Base-by-base conservation (phyloP, 2,113 vertebrate genomes). In the Dryoscopus gambensis region DNA sequence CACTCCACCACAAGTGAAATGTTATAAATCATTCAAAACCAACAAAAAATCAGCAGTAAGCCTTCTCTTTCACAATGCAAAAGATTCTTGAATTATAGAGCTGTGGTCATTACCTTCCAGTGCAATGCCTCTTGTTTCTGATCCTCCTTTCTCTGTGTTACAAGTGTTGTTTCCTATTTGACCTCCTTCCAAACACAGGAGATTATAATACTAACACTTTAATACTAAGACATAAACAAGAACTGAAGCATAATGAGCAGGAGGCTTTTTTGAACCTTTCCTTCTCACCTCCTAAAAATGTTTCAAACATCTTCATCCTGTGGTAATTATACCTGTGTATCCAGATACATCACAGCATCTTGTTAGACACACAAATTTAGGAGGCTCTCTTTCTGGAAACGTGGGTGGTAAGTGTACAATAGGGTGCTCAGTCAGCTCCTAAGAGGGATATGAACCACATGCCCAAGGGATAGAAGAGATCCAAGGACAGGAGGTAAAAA, bases 11-110 rank as follows among this genome's bases (percentile, higher is more conserved):
- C 97, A 97, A 98, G 97, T 98, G 98, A 98, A 98, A 98, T 95
- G 93, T 97, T 97, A 98, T 98, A 98, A 98, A 98, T 98, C 98
- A 98, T 98, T 98, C 97, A 98, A 97, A 97, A 94, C 96, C 95
- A 98, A 98, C 92, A 94, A 97, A 93, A 97, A 98, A 97, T 97
- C 97, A 96, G 97, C 97, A 98, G 96, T 97, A 97, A 94, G 89
- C 95, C 97, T 97, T 97, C 97, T 74, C 40, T 95, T 97, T 96
- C 96, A 94, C 96, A 98, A 97, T 90, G 93, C 70, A 96, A 93
- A 97, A 88, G 94, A 97, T 75, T 96, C 73, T 60, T 95, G 93
- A 98, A 98, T 97, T 97, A 94, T 2, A 87, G 81, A 95, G 89
- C 89, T 89, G 92, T 82, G 86, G 94, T 93, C 97, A 96, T 94